Evolutionary conservation across 1,140 invertebrate genomes (phyloP).

Genomic region (Drosophila lini): DNA sequence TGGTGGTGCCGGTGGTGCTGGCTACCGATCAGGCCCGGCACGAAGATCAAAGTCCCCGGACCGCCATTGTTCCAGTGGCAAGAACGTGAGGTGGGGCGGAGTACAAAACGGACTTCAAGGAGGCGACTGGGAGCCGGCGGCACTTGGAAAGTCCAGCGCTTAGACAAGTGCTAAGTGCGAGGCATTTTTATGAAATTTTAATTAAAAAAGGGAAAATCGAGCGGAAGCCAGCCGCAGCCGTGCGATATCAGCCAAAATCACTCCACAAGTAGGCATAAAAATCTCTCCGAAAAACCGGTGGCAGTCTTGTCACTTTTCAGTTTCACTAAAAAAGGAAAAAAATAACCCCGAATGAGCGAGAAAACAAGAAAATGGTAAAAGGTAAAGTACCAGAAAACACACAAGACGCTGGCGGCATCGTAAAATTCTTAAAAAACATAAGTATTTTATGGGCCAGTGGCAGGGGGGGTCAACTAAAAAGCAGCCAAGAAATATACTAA

Average conservation of each 20-base stretch:
- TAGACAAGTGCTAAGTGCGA: slow-evolving; percentile 76
- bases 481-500: slow-evolving; percentile 67
- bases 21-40: slow-evolving; percentile 66
- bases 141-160: slow-evolving; percentile 64
- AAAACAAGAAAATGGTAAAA: slow-evolving; percentile 43
- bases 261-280: slow-evolving; percentile 72
- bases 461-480: slow-evolving; percentile 37
- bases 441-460: slow-evolving; percentile 68
- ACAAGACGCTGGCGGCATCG: slow-evolving; percentile 69
- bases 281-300: slow-evolving; percentile 71
- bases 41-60: slow-evolving; percentile 69
- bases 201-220: slow-evolving; percentile 72
- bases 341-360: slow-evolving; percentile 8
- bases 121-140: slow-evolving; percentile 29
- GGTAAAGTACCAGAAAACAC: slow-evolving; percentile 57
- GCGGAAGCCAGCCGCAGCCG: slow-evolving; percentile 64
- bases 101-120: slow-evolving; percentile 22
- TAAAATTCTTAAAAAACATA: slow-evolving; percentile 82
- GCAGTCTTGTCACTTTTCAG: slow-evolving; percentile 67
- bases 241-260: slow-evolving; percentile 35
- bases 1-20: slow-evolving; percentile 53
- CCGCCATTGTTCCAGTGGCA: slow-evolving; percentile 69
- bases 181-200: slow-evolving; percentile 71
- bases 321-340: slow-evolving; percentile 49
- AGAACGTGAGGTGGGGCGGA: slow-evolving; percentile 6